Base-by-base conservation (phyloP, 2,797 vertebrate genomes). In the Oreochromis grahami region DNA sequence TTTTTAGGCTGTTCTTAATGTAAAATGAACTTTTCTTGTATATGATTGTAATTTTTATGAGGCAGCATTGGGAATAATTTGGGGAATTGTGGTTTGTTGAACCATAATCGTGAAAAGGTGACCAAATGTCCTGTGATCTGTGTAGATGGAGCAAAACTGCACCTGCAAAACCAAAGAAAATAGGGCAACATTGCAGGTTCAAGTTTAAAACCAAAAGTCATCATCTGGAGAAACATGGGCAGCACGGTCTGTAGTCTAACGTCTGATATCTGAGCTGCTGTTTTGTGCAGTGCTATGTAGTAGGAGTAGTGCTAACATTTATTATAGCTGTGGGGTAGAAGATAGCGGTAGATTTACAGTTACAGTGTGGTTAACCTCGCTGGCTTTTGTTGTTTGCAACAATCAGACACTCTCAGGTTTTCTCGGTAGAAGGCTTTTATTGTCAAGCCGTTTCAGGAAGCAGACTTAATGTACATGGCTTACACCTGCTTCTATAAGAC, bases 41-140 rank as follows among this genome's bases (percentile, higher is more conserved):
- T 32, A 29, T 50, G 43, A 53, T 53, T 9, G 11, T 12, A 21
- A 53, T 24, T 12, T 53, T n/a, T 21, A 53, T 5, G 10, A 24
- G n/a, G 21, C 6, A 12, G 5, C 8, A 29, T 72, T 1, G 15
- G 41, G 8, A 5, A 72, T 72, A 1, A 19, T 72, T 48, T 7
- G 4, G 15, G 21, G 15, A 29, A 45, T 38, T 36, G 11, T 13
- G 5, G 24, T 24, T 70, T 45, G 4, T 45, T 72, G 14, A 29
- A 45, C 41, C 41, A 48, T 10, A 29, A 19, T 29, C 0, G 1
- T 29, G 24, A 29, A 48, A 29, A 45, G 4, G 43, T 72, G 0
- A 72, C 15, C 0, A 48, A 48, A 48, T 72, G 15, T 3, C 24
- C 26, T 1, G 1, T 5, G 6, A 48, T 48, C 9, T 45, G 43